These are phyloP conservation scores for Dasyornis broadbenti DNA, from an alignment of 2,113 vertebrate species.

Conservation along the genomic window DNA sequence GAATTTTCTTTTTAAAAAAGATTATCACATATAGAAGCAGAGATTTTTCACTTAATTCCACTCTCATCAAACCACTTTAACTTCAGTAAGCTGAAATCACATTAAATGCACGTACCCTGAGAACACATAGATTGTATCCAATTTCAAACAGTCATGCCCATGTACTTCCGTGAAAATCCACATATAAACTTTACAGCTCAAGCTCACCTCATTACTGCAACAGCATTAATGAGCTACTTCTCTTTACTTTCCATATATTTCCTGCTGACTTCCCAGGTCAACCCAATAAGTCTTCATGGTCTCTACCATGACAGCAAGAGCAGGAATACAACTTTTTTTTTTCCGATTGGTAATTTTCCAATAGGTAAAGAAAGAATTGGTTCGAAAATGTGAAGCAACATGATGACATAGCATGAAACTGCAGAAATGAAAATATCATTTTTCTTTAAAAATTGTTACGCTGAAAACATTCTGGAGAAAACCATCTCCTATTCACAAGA, in stretches of 20 bases:
- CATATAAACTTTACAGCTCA: neutral
- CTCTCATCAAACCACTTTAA: neutral
- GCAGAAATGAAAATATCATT: neutral
- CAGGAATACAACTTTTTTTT: neutral
- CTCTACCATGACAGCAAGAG: neutral
- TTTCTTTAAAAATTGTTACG: neutral
- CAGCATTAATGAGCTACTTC: neutral
- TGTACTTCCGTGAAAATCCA: neutral
- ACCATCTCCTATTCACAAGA: neutral
- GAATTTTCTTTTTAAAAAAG: neutral
- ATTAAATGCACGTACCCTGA: neutral
- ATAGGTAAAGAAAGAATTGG: neutral
- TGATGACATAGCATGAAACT: neutral
- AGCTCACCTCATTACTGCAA: neutral
- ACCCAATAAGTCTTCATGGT: neutral
- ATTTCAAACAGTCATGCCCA: neutral
- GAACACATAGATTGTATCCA: neutral
- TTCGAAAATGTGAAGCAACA: neutral
- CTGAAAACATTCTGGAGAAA: neutral
- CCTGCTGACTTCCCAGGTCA: neutral
- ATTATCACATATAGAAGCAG: neutral
- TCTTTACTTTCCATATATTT: neutral
- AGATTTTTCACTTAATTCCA: neutral
- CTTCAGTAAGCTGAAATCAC: neutral
- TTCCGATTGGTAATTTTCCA: neutral